phyloP scores from a whole-genome alignment of 1,140 invertebrate genomes.

The Atta colombica region DNA sequence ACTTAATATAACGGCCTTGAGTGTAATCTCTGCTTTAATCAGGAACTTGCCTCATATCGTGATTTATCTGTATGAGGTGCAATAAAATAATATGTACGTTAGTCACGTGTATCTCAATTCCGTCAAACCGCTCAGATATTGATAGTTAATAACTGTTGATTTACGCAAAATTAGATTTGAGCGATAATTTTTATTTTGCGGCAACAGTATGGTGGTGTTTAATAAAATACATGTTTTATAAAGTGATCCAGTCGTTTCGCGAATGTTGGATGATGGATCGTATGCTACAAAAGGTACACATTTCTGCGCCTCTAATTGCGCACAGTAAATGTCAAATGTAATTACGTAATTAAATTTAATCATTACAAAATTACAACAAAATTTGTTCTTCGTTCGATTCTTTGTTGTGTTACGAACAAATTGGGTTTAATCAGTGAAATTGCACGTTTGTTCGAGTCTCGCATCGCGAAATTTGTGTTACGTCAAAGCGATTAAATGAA shows the following conservation, averaged over 20 bases:
- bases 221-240: not conserved
- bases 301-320: not conserved
- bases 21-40: slow-evolving; percentile 45
- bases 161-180: not conserved
- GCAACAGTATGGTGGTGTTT: not conserved
- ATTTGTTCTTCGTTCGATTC: not conserved
- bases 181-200: not conserved
- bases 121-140: not conserved
- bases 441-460: slow-evolving; percentile 27
- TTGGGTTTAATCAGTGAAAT: slow-evolving; percentile 8
- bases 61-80: slow-evolving; percentile 31
- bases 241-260: not conserved
- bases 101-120: slow-evolving; percentile 6
- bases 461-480: not conserved
- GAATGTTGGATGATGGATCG: not conserved
- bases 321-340: not conserved
- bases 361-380: not conserved
- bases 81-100: slow-evolving; percentile 42
- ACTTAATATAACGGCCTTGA: slow-evolving; percentile 50
- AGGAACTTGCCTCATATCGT: slow-evolving; percentile 35
- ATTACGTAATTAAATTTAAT: slow-evolving; percentile 38
- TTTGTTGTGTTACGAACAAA: not conserved
- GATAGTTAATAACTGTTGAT: not conserved
- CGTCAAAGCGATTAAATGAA: not conserved
- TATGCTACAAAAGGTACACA: not conserved